phyloP scores from a whole-genome alignment of 2,113 vertebrate genomes.

The Petaurus breviceps region DNA sequence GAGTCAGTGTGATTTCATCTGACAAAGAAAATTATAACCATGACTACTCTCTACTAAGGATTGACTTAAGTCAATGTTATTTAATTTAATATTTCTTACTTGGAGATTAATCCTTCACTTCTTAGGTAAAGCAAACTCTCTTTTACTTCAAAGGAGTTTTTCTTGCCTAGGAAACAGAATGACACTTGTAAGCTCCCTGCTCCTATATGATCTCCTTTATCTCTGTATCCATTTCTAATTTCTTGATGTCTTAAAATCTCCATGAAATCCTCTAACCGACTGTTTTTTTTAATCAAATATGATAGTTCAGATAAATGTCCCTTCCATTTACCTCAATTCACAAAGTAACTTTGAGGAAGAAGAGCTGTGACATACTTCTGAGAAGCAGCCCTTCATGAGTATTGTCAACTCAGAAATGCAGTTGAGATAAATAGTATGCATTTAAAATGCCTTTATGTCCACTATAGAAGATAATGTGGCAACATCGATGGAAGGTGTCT shows the following conservation, averaged over 20 bases:
- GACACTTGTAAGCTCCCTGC: conserved; percentile 5
- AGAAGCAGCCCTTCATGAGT: conserved; percentile 1
- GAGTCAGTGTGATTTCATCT: conserved; percentile 55
- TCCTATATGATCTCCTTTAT: background rate
- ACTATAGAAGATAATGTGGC: background rate
- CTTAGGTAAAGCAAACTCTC: conserved; percentile 39
- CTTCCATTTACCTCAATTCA: background rate
- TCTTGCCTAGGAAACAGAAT: conserved; percentile 22
- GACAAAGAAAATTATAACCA: conserved; percentile 65
- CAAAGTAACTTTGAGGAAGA: conserved; percentile 26
- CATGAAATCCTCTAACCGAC: background rate
- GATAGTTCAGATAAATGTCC: background rate
- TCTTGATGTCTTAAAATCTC: conserved; percentile 29
- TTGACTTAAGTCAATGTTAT: conserved; percentile 55
- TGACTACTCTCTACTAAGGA: conserved; percentile 27
- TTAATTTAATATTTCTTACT: conserved; percentile 44
- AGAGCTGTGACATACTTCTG: background rate
- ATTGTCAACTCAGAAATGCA: background rate
- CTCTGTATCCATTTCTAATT: conserved; percentile 16
- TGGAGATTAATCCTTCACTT: conserved; percentile 51
- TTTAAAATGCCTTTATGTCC: background rate
- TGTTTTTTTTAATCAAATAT: background rate
- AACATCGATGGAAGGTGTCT: background rate
- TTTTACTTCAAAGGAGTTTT: conserved; percentile 68
- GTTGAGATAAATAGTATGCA: background rate